Conservation (phyloP, 2,113 vertebrate species). For the Thamnophis sirtalis region DNA sequence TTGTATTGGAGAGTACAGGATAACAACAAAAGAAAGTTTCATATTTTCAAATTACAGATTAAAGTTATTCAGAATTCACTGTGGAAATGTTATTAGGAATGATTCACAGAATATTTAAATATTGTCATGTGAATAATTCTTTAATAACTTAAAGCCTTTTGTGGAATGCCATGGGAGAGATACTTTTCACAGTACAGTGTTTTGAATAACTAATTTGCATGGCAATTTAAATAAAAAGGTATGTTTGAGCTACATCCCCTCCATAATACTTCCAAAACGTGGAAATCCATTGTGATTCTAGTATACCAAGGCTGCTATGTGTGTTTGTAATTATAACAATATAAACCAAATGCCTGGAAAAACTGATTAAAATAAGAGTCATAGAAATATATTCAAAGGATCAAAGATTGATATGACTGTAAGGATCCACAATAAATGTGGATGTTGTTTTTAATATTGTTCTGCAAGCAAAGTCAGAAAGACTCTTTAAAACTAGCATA, state of each 20-base stretch:
- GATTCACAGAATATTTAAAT: conserved; percentile 1
- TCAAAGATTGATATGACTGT: conserved; percentile 16
- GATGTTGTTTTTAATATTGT: conserved; percentile 67
- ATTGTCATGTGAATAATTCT: conserved; percentile 4
- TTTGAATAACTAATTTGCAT: conserved; percentile 40
- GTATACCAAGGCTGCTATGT: conserved; percentile 67
- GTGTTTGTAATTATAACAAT: conserved; percentile 67
- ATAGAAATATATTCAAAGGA: conserved; percentile 42
- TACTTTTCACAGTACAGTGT: conserved; percentile 17
- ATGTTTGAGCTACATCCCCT: conserved; percentile 46
- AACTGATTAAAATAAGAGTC: conserved; percentile 54
- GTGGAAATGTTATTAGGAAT: not conserved
- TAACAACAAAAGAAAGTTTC: conserved; percentile 12
- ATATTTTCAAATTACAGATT: conserved; percentile 18
- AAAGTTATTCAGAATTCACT: conserved; percentile 29
- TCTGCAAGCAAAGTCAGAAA: conserved; percentile 62
- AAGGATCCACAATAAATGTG: conserved; percentile 57
- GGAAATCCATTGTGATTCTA: conserved; percentile 61
- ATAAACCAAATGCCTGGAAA: conserved; percentile 58
- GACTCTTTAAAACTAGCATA: conserved; percentile 66
- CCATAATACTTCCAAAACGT: conserved; percentile 32
- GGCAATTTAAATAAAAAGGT: conserved; percentile 50
- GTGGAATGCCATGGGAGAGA: fast-evolving
- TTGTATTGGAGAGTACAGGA: not conserved
- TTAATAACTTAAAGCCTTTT: conserved; percentile 21